phyloP scores from a whole-genome alignment of 2,113 vertebrate genomes.

The Larimichthys crocea region DNA sequence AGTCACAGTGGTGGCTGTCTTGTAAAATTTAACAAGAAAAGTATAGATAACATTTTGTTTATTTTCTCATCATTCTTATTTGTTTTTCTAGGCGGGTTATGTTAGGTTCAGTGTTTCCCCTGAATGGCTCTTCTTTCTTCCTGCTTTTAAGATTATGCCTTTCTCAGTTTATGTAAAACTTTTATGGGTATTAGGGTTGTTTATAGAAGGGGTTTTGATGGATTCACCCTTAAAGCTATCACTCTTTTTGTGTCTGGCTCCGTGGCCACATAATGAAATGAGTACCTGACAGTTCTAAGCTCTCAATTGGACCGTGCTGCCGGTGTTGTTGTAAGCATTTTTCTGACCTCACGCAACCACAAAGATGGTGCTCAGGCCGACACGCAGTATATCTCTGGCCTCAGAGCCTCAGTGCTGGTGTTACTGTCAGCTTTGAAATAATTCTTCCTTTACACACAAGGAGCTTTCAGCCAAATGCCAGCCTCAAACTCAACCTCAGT shows the following conservation, averaged over 20 bases:
- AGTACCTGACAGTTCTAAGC: slow-evolving; percentile 68
- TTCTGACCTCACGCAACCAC: slow-evolving; percentile 63
- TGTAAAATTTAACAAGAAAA: slow-evolving; percentile 74
- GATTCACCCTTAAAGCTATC: slow-evolving; percentile 55
- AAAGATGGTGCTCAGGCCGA: slow-evolving; percentile 48
- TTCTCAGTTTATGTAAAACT: slow-evolving; percentile 71
- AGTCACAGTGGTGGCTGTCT: slow-evolving; percentile 58
- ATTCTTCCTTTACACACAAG: slow-evolving; percentile 69
- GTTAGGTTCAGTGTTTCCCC: slow-evolving; percentile 57
- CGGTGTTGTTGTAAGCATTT: slow-evolving; percentile 69
- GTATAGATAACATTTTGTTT: slow-evolving; percentile 75
- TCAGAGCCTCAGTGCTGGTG: slow-evolving; percentile 51
- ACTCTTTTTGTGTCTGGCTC: slow-evolving; percentile 61
- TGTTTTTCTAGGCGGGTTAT: slow-evolving; percentile 64
- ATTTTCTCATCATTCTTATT: slow-evolving; percentile 65
- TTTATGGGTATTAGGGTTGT: slow-evolving; percentile 68
- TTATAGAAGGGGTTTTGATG: slow-evolving; percentile 62
- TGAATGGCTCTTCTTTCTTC: slow-evolving; percentile 55
- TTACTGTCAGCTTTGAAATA: slow-evolving; percentile 69
- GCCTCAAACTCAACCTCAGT: slow-evolving; percentile 50
- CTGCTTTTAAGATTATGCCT: slow-evolving; percentile 57
- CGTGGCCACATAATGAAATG: slow-evolving; percentile 55
- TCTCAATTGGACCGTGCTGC: slow-evolving; percentile 55
- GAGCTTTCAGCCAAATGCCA: slow-evolving; percentile 71
- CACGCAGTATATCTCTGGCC: slow-evolving; percentile 51